phyloP scores from a whole-genome alignment of 2,888 invertebrate genomes.

The Andrena bicolor region DNA sequence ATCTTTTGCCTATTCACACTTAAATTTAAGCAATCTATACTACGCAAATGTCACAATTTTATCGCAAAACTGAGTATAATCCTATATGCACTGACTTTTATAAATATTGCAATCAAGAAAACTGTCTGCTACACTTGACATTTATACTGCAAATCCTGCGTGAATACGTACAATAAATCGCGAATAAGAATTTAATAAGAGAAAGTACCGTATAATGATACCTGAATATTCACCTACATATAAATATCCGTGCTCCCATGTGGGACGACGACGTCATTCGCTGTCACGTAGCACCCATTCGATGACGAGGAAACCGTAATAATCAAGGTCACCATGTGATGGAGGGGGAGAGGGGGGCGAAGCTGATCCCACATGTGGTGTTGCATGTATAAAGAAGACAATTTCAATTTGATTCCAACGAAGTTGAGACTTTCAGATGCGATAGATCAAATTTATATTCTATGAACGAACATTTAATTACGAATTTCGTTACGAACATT shows the following conservation, averaged over 20 bases:
- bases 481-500: background rate
- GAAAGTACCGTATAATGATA: no score
- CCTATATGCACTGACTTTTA: no score
- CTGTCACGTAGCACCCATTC: slow-evolving; percentile 33
- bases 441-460: no score
- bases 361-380: slow-evolving; percentile 3
- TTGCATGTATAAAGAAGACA: slow-evolving; percentile 5
- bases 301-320: slow-evolving; percentile 68
- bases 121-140: background rate
- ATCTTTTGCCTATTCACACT: no score
- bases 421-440: background rate
- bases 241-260: slow-evolving; percentile 1
- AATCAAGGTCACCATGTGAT: slow-evolving; percentile 51
- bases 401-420: background rate
- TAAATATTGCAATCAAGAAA: background rate
- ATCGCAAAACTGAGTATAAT: no score
- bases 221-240: background rate
- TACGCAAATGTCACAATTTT: no score
- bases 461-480: no score
- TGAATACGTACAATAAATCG: background rate
- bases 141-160: background rate
- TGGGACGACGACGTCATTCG: slow-evolving; percentile 20
- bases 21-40: no score
- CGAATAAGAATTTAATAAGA: no score
- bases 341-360: background rate